A percentile compares a stretch with the other conserved stretches of the same genome.
These are phyloP conservation scores for Philotrypesis tridentata DNA, from an alignment of 1,140 invertebrate genomes.

Conservation along the genomic window DNA sequence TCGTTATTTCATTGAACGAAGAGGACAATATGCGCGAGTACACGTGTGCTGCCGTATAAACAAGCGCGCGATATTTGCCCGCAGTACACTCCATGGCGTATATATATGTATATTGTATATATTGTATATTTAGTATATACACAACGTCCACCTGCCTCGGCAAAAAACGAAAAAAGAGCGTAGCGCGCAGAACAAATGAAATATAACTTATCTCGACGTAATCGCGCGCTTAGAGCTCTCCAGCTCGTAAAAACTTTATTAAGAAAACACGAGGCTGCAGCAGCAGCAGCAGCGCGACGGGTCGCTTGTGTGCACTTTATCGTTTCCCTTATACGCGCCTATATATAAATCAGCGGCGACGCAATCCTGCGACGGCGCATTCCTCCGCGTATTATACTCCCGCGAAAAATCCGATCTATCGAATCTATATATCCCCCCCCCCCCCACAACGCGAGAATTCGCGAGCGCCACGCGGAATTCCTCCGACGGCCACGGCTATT, in stretches of 20 bases:
- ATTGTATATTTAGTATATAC: too few species aligned
- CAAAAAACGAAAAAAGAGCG: neutral
- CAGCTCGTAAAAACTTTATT: constrained; percentile 34
- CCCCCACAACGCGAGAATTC: neutral
- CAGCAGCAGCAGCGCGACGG: neutral
- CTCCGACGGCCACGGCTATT: too few species aligned
- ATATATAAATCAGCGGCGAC: neutral
- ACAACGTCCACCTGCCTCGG: neutral
- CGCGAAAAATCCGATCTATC: neutral
- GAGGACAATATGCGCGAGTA: too few species aligned
- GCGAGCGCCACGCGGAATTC: neutral
- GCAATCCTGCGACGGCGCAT: neutral
- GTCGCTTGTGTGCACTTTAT: neutral
- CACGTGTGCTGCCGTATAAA: too few species aligned
- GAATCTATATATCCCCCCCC: too few species aligned
- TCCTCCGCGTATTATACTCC: neutral
- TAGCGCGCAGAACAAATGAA: neutral
- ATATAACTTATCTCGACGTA: constrained; percentile 10
- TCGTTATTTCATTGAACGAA: too few species aligned
- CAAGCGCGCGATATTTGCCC: neutral
- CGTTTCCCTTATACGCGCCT: neutral
- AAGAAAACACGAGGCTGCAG: neutral
- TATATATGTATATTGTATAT: too few species aligned
- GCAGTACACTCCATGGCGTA: neutral
- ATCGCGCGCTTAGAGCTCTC: neutral